Percentiles rank a stretch among this genome's conserved stretches.
phyloP scores from a whole-genome alignment of 2,888 invertebrate genomes.

The Esperia sulphurella region DNA sequence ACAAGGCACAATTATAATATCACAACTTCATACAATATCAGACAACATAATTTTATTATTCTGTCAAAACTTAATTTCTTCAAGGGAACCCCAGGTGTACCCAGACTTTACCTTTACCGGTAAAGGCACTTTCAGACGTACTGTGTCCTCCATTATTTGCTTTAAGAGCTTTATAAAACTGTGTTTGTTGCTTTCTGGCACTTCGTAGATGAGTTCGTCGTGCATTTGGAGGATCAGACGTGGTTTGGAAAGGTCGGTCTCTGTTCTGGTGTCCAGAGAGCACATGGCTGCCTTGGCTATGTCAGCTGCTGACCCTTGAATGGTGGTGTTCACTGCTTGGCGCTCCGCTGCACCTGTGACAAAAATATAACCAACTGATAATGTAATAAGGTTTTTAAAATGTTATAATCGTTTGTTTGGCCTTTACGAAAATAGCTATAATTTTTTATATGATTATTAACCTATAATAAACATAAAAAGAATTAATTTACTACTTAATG shows the following conservation, averaged over 20 bases:
- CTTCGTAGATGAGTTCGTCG: conserved; percentile 97
- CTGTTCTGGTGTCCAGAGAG: conserved; percentile 81
- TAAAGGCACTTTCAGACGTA: conserved; percentile 86
- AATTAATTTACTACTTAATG: no score
- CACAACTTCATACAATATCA: conserved; percentile 21
- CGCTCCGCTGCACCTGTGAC: conserved; percentile 90
- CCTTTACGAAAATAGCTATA: no score
- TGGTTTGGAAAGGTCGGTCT: conserved; percentile 55
- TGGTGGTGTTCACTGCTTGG: conserved; percentile 96
- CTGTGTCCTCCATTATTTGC: conserved; percentile 88
- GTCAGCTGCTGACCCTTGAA: conserved; percentile 98
- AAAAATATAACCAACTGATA: background rate
- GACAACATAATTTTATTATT: conserved; percentile 11
- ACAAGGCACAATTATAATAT: conserved; percentile 27
- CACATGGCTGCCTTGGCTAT: conserved; percentile 95
- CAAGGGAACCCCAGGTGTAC: conserved; percentile 85
- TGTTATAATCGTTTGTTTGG: no score
- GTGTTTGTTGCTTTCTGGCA: conserved; percentile 77
- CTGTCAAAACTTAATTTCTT: conserved; percentile 31
- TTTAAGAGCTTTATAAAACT: conserved; percentile 83
- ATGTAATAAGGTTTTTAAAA: no score
- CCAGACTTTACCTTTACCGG: conserved; percentile 93
- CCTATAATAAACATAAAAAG: no score
- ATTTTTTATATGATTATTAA: no score
- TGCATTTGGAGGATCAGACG: conserved; percentile 94